These are phyloP conservation scores for Fregetta grallaria DNA, from an alignment of 2,113 vertebrate species.

Conservation along the genomic window DNA sequence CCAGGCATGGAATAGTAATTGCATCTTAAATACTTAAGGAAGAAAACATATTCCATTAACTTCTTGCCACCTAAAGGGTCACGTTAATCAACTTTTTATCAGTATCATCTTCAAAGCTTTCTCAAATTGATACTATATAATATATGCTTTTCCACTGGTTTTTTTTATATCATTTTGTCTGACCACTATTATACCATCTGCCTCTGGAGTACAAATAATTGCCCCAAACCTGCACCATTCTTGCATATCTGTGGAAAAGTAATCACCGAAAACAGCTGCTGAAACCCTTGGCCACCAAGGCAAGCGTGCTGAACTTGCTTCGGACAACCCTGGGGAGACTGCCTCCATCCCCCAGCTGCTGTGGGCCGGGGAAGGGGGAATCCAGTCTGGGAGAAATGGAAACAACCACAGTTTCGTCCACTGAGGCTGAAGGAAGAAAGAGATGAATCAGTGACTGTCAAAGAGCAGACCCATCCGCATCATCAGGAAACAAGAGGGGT, in stretches of 20 bases:
- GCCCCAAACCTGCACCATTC: neutral
- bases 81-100: neutral
- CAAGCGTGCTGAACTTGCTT: accelerated
- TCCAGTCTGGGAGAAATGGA: neutral
- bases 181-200: neutral
- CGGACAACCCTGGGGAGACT: neutral
- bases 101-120: neutral
- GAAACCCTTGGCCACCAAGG: neutral
- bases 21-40: neutral
- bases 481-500: neutral
- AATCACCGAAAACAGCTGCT: neutral
- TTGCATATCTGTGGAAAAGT: neutral
- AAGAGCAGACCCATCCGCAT: neutral
- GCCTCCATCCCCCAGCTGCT: neutral
- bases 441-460: neutral
- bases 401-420: neutral
- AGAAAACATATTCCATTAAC: neutral
- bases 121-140: neutral
- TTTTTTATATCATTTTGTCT: neutral
- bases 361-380: neutral
- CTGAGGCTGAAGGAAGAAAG: neutral
- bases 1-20: neutral
- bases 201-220: neutral
- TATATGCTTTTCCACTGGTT: neutral
- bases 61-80: neutral